phyloP scores from a whole-genome alignment of 2,797 vertebrate species.

The Xenops minutus region DNA sequence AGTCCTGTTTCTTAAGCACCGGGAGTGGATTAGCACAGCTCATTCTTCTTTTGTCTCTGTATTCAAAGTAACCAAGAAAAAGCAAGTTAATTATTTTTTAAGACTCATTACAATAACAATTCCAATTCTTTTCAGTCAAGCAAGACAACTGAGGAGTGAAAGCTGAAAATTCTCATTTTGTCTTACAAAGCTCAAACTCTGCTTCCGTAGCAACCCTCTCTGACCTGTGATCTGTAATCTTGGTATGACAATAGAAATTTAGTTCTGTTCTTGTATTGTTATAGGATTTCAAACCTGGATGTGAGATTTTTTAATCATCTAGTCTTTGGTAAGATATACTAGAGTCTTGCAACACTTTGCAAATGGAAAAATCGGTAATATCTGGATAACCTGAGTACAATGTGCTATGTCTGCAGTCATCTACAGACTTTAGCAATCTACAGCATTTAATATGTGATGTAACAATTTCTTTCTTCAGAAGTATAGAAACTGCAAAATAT shows the following conservation, averaged over 20 bases:
- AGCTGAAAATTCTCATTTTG: conserved; percentile 3
- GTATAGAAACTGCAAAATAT: neutral
- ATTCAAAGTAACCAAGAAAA: neutral
- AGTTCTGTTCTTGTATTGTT: neutral
- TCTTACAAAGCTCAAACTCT: neutral
- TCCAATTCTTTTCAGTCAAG: neutral
- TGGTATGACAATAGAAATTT: neutral
- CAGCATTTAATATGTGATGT: neutral
- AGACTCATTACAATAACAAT: conserved; percentile 15
- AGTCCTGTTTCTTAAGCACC: neutral
- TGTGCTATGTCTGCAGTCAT: neutral
- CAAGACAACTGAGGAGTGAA: neutral
- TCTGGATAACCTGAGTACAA: neutral
- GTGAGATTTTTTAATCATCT: neutral
- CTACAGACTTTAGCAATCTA: neutral
- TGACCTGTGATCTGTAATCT: neutral
- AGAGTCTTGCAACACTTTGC: neutral
- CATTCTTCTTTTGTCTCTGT: neutral
- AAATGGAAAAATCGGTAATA: neutral
- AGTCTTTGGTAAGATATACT: neutral
- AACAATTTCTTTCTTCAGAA: neutral
- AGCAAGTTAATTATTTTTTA: conserved; percentile 35
- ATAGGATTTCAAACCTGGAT: neutral
- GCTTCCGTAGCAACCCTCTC: neutral
- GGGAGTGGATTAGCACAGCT: neutral